Conservation (phyloP, 2,888 invertebrate genomes). For the Cosmopolites sordidus region DNA sequence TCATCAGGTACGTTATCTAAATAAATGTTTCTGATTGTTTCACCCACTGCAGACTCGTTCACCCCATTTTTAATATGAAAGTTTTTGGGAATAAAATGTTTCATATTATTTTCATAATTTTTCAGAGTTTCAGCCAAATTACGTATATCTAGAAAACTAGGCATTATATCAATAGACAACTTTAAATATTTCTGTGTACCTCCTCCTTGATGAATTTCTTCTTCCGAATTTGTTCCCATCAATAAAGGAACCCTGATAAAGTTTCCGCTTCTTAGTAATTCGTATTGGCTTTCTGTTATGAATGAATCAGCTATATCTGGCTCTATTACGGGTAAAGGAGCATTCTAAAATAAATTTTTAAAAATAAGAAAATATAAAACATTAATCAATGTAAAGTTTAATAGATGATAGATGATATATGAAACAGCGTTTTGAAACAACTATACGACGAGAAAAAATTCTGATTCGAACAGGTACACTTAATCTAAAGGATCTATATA, state of each 20-base stretch:
- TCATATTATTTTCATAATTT: constrained; percentile 17
- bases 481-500: no score
- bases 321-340: constrained; percentile 28
- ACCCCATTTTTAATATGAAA: constrained; percentile 15
- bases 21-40: constrained; percentile 26
- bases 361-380: background rate
- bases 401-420: no score
- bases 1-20: constrained; percentile 11
- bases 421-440: no score
- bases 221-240: constrained; percentile 30
- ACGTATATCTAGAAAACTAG: constrained; percentile 23
- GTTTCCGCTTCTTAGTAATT: constrained; percentile 23
- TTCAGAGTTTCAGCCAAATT: constrained; percentile 14
- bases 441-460: no score
- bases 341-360: constrained; percentile 5
- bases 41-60: constrained; percentile 14
- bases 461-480: no score
- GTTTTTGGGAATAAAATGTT: constrained; percentile 21
- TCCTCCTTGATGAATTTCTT: constrained; percentile 21
- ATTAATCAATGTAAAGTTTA: background rate
- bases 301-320: constrained; percentile 25
- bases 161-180: no score
- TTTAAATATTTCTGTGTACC: background rate
- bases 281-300: constrained; percentile 27
- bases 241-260: constrained; percentile 27